Base-by-base conservation (phyloP, 2,113 vertebrate species). In the Leptocoma aspasia region DNA sequence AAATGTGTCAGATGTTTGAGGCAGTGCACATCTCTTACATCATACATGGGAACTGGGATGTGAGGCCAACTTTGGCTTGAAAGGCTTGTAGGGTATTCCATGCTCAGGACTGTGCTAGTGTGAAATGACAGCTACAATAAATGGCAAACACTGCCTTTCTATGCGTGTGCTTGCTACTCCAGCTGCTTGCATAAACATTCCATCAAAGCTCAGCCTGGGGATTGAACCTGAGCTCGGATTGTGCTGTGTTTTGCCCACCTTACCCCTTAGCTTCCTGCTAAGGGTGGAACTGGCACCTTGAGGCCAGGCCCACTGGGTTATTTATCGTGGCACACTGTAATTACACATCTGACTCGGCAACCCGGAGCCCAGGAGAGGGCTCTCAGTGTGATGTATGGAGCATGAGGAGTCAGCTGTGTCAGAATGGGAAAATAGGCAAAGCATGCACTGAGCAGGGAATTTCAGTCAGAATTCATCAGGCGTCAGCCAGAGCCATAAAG, bases 391-490 rank as follows among this genome's bases (percentile, higher is more conserved):
- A 78, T 54, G 35, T 39, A 35, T 2, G 31, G 37, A 68, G 37
- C 24, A 15, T 0, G 11, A 68, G 70, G 39, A 70, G 44, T 26
- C 42, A 31, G 56, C 5, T 37, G 33, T 71, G 49, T 79, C 10
- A 0, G 84, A 71, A 17, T 23, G 35, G 30, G 27, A 4, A 30
- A 64, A 85, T 53, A 85, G 31, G 61, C 37, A 59, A 33, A 53
- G 44, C 26, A 64, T 85, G 44, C 61, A 56, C 45, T 6, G 63
- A 72, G 53, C 4, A 3, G 70, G 70, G 88, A 76, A 41, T 82
- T 94, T 64, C 57, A 91, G 66, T 53, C 73, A 93, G 90, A 52
- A 87, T 85, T 95, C 57, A 91, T 89, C 73, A 63, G 78, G 82
- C 21, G 5, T 53, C 84, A 77, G 39, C 50, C 76, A n/a, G 9